Conservation (phyloP, 2,888 invertebrate genomes). For the Copidosoma aretas region DNA sequence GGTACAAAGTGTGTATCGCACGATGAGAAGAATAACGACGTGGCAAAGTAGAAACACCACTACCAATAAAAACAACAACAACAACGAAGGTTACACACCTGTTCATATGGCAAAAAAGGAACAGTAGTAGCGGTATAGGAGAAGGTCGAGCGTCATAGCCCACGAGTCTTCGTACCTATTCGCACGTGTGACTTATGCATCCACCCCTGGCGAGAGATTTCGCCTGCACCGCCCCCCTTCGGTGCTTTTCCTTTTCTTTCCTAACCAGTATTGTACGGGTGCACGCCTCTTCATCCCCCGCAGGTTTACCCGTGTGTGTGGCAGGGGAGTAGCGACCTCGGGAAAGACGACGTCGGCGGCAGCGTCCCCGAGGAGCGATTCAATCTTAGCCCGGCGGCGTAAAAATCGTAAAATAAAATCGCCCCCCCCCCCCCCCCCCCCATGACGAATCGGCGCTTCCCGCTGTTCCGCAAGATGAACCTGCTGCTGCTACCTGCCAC, state of each 20-base stretch:
- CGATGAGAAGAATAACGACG: no score
- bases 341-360: no score
- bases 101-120: not conserved
- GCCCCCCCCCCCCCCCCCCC: conserved; percentile 26
- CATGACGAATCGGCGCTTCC: conserved; percentile 39
- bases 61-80: no score
- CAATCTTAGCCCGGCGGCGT: conserved; percentile 39
- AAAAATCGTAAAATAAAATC: conserved; percentile 37
- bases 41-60: no score
- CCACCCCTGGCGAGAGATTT: conserved; percentile 1
- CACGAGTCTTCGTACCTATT: not conserved
- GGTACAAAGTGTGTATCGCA: no score
- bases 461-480: conserved; percentile 36
- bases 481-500: conserved; percentile 5
- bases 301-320: no score
- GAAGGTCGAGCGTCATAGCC: not conserved
- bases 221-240: not conserved
- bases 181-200: conserved; percentile 24
- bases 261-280: not conserved
- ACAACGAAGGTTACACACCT: not conserved
- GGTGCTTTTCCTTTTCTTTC: not conserved
- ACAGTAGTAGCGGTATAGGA: not conserved
- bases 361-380: conserved; percentile 41
- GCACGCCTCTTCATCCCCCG: not conserved
- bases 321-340: no score